Evolutionary conservation across 2,888 invertebrate genomes (phyloP).

Genomic region (Bhutanitis thaidina): DNA sequence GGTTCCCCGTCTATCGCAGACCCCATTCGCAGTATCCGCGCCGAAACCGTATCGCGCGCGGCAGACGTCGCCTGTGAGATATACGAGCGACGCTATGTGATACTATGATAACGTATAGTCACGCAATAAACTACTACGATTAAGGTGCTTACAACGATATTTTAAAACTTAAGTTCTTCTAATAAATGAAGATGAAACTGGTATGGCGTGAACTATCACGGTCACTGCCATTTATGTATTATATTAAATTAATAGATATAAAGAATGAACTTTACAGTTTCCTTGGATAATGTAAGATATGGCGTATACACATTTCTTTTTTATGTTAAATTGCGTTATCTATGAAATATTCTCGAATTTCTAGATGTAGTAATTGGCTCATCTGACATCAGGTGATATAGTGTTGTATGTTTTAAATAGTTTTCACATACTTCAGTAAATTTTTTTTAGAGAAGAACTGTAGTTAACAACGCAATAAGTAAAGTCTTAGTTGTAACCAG

Average conservation of each 20-base stretch:
- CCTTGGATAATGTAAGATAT: background rate
- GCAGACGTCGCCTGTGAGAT: conserved; percentile 37
- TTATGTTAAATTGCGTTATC: background rate
- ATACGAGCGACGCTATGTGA: background rate
- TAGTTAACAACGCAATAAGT: background rate
- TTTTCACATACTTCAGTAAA: background rate
- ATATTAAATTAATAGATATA: conserved; percentile 10
- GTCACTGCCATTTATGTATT: conserved; percentile 19
- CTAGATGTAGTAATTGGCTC: conserved; percentile 3
- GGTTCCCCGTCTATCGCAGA: conserved; percentile 28
- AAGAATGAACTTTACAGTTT: background rate
- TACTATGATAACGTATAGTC: background rate
- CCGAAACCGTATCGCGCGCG: conserved; percentile 37
- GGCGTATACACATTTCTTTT: background rate
- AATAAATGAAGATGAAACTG: background rate
- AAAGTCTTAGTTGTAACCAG: background rate
- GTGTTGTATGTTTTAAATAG: no score
- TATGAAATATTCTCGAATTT: background rate
- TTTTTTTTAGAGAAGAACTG: background rate
- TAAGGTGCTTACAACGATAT: conserved; percentile 10
- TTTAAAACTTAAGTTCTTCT: conserved; percentile 4
- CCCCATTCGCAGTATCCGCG: conserved; percentile 24
- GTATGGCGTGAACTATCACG: background rate
- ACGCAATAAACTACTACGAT: conserved; percentile 1
- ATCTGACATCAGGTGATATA: no score